Evolutionary conservation across 2,888 invertebrate genomes (phyloP), one percentile per base, ranked within the genome.

Genomic region (Diplolepis rosae): DNA sequence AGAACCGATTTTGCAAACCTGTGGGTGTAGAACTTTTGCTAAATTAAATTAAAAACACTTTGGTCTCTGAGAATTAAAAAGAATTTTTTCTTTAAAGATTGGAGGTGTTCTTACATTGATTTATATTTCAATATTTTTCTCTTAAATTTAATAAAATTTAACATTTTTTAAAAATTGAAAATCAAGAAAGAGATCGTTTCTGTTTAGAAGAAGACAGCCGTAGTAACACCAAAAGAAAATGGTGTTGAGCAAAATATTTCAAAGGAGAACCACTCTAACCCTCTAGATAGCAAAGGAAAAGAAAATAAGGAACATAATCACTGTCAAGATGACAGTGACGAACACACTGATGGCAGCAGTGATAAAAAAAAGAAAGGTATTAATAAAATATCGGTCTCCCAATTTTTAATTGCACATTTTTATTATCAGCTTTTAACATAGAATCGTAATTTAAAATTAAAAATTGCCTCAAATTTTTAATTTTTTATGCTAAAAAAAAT

Each of bases 301-400:
- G 86, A 89, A 76, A 89, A 85, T 72, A 88, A 86, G 75, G 88
- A 85, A 75, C 88, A 85, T 73, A 88, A 84, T 80, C 83, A 82
- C 66, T 85, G 84, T 72, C 83, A 86, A 35, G 89, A 90, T 27
- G 90, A 90, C 68, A 87, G 85, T 45, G 91, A 91, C 27, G 90
- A 89, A 68, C 85, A 87, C 48, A 84, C 83, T 18, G 89, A 89
- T 45, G 82, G 83, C 45, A 83, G 81, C 61, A 83, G 81, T 61
- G 90, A 90, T 71, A 90, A 88, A 78, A 90, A 89, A 79, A 90
- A 89, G 80, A 91, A 90, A 83, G 85, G 89, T 88, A 78, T 11
- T 28, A 22, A 32, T 61, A 13, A 32, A 28, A 15, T 32, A 51
- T 28, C 28, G 13, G 11, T 61, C 48, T 24, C 48, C n/a, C n/a